A percentile compares a stretch with the other conserved stretches of the same genome.
These are phyloP conservation scores for Vidua macroura DNA, from an alignment of 2,113 vertebrate species.

Conservation along the genomic window DNA sequence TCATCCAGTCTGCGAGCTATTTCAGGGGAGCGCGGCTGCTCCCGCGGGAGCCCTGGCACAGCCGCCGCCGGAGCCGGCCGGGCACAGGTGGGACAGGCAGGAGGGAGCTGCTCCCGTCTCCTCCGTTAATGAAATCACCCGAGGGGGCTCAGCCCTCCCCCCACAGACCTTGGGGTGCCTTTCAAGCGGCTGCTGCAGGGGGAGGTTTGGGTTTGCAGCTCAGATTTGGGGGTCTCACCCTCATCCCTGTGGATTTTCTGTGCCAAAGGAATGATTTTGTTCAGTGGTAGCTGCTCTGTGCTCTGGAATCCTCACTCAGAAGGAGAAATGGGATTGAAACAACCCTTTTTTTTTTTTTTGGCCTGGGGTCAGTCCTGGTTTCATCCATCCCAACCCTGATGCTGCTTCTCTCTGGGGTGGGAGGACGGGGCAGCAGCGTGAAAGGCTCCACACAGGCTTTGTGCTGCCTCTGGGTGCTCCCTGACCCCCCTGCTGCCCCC, in stretches of 20 bases:
- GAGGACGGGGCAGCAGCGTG: neutral
- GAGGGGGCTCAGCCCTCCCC: neutral
- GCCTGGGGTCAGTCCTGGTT: neutral
- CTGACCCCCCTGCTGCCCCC: neutral
- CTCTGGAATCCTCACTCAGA: neutral
- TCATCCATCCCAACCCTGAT: neutral
- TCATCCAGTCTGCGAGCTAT: conserved; percentile 52
- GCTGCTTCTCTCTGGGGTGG: neutral
- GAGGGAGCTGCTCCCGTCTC: neutral
- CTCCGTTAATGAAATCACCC: neutral
- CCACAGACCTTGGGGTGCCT: neutral
- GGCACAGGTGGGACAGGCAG: conserved; percentile 7
- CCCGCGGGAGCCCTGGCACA: neutral
- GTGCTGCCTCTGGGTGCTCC: neutral
- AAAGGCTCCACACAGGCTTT: neutral
- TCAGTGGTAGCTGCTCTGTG: neutral
- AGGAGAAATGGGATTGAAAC: neutral
- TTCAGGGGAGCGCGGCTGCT: neutral
- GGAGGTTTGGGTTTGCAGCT: neutral
- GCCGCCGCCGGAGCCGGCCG: neutral
- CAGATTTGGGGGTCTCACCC: neutral
- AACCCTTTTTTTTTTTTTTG: neutral
- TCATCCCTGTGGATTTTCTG: neutral
- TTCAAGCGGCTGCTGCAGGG: neutral
- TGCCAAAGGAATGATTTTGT: fast-evolving